phyloP scores from a whole-genome alignment of 2,797 vertebrate genomes.

The Phoxinus dragarum region DNA sequence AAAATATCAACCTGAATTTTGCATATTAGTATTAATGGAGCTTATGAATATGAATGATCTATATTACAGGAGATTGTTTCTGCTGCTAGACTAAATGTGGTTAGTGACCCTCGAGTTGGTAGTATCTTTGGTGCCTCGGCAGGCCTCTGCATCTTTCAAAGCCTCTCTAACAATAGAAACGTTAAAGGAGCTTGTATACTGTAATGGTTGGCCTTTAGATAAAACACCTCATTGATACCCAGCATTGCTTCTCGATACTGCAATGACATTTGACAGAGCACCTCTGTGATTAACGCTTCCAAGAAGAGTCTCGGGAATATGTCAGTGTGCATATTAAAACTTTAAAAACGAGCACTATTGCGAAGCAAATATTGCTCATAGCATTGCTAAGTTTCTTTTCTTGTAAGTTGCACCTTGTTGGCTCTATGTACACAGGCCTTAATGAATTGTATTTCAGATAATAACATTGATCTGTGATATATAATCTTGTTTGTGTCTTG shows the following conservation, averaged over 20 bases:
- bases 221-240: constrained; percentile 28
- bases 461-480: constrained; percentile 26
- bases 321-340: neutral
- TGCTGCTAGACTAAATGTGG: neutral
- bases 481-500: constrained; percentile 25
- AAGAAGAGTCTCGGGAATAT: neutral
- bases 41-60: constrained; percentile 41
- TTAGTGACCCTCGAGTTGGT: neutral
- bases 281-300: neutral
- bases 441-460: constrained; percentile 9
- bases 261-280: constrained; percentile 21
- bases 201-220: constrained; percentile 27
- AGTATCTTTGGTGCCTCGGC: neutral
- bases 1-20: constrained; percentile 29
- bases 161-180: neutral
- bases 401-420: neutral
- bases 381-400: neutral
- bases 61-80: neutral
- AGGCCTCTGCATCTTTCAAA: constrained; percentile 1
- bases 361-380: neutral
- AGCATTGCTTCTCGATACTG: neutral
- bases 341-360: constrained; percentile 1
- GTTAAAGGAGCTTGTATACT: constrained; percentile 26
- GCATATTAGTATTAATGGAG: constrained; percentile 42
- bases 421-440: neutral